Percentiles rank a stretch among this genome's conserved stretches.
Evolutionary conservation across 2,797 vertebrate species (phyloP).

Genomic region (Lacerta bilineata): DNA sequence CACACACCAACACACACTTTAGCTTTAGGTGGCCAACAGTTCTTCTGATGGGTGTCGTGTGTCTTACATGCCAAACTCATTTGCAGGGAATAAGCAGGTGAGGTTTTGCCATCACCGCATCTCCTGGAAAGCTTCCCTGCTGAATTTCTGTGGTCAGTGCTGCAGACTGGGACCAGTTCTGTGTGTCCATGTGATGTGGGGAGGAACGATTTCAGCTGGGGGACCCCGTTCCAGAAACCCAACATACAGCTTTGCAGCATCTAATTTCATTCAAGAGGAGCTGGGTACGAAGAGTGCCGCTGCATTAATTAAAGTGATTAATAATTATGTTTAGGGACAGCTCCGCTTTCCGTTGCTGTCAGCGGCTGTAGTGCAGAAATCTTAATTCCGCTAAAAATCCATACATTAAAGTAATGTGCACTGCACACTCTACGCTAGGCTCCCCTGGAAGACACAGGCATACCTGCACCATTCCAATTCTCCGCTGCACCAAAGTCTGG

Average conservation of each 20-base stretch:
- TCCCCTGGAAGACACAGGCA: not conserved
- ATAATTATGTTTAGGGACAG: conserved; percentile 7
- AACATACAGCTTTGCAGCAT: not conserved
- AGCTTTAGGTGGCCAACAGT: not conserved
- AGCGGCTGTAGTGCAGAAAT: not conserved
- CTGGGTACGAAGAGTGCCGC: not conserved
- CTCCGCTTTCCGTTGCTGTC: not conserved
- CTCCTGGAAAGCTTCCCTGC: not conserved
- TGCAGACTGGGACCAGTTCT: not conserved
- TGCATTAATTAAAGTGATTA: conserved; percentile 19
- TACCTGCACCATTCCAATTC: not conserved
- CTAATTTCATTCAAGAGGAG: not conserved
- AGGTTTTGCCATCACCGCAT: not conserved
- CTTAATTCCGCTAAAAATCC: conserved; percentile 1
- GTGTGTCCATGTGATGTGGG: not conserved
- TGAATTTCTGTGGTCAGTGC: not conserved
- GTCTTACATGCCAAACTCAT: too few species aligned
- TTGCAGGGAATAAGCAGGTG: not conserved
- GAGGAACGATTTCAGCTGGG: too few species aligned
- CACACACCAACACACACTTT: too few species aligned
- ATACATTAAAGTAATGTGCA: conserved; percentile 9
- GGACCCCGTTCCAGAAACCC: not conserved
- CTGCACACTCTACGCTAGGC: not conserved
- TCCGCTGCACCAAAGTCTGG: too few species aligned
- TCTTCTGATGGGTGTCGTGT: not conserved